Evolutionary conservation across 2,113 vertebrate species (phyloP).

Genomic region (Nothocercus nigrocapillus): DNA sequence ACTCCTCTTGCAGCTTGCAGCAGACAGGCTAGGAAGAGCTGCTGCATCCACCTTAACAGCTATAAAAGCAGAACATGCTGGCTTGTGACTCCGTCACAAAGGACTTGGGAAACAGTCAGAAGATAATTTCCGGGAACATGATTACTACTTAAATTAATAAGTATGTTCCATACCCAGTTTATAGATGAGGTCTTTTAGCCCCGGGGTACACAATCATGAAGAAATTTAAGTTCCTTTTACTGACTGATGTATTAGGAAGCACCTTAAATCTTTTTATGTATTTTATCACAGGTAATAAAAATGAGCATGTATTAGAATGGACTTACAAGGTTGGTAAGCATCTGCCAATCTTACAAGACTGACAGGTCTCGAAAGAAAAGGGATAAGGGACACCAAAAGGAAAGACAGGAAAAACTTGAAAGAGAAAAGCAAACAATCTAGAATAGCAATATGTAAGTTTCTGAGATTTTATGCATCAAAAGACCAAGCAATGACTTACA

Average conservation of each 20-base stretch:
- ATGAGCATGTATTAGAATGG: background rate
- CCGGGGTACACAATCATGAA: background rate
- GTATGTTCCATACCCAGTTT: background rate
- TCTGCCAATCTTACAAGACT: too few relatives aligned
- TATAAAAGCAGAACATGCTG: background rate
- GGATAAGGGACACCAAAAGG: background rate
- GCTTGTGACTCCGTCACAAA: background rate
- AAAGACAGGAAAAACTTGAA: background rate
- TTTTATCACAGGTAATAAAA: background rate
- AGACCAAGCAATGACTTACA: background rate
- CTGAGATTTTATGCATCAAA: background rate
- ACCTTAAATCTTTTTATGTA: background rate
- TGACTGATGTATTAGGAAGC: background rate
- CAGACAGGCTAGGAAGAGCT: background rate
- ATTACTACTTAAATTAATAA: background rate
- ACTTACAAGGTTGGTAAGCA: background rate
- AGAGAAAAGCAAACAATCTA: background rate
- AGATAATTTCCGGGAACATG: background rate
- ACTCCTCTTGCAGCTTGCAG: background rate
- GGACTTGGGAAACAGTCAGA: background rate
- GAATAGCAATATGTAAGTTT: background rate
- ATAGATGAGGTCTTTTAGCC: background rate
- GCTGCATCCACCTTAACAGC: background rate
- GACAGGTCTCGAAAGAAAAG: background rate
- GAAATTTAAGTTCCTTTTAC: background rate